Percentiles rank a stretch among this genome's conserved stretches.
phyloP scores from a whole-genome alignment of 2,113 vertebrate genomes.

The Lipotes vexillifer region DNA sequence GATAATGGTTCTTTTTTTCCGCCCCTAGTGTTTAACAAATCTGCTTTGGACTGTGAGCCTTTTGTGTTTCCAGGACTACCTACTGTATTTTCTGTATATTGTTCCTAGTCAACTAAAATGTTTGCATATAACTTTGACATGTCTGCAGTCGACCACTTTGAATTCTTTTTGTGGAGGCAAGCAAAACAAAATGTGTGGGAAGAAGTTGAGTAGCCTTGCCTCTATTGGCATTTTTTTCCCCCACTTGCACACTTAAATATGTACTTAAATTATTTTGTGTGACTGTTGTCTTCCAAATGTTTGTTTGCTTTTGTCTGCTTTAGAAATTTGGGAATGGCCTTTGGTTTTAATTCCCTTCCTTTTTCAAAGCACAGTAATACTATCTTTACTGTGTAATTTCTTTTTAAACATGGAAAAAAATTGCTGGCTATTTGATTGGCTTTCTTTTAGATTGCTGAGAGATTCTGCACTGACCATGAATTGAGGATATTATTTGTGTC shows the following conservation, averaged over 20 bases:
- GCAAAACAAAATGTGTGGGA: background rate
- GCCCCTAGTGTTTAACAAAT: background rate
- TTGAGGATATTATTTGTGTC: background rate
- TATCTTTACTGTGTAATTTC: background rate
- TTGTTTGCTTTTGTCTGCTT: conserved; percentile 29
- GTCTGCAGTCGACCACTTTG: background rate
- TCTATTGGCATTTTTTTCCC: background rate
- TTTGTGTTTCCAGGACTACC: background rate
- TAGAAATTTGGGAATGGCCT: conserved; percentile 26
- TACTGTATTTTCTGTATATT: conserved; percentile 33
- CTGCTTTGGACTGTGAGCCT: conserved; percentile 9
- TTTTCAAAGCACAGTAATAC: background rate
- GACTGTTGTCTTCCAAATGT: background rate
- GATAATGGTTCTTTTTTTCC: conserved; percentile 72
- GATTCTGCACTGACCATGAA: background rate
- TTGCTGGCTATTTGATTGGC: background rate
- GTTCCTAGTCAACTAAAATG: conserved; percentile 17
- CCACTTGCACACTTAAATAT: background rate
- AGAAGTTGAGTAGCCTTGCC: background rate
- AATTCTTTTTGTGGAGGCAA: conserved; percentile 15
- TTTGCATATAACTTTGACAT: background rate
- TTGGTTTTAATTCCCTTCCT: background rate
- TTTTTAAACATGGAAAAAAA: background rate
- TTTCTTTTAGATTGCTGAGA: conserved; percentile 14
- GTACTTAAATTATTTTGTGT: conserved; percentile 26